These are phyloP conservation scores for Uria aalge DNA, from an alignment of 2,113 vertebrate genomes.

Conservation along the genomic window DNA sequence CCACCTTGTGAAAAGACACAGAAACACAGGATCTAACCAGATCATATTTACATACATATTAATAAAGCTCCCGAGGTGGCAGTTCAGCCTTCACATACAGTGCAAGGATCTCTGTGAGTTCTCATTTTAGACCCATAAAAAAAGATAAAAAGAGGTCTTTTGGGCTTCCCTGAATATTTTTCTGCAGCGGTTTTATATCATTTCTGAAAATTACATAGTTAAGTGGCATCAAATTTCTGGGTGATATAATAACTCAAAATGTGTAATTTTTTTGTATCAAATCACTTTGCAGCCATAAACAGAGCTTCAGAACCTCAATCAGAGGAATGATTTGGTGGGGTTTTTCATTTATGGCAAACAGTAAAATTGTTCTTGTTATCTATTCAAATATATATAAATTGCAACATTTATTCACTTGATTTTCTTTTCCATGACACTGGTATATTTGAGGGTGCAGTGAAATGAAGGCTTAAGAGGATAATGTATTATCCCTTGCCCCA, in stretches of 20 bases:
- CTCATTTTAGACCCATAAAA: conserved; percentile 60
- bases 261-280: conserved; percentile 25
- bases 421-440: not conserved
- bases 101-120: conserved; percentile 41
- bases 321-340: conserved; percentile 6
- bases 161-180: conserved; percentile 51
- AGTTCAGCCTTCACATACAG: conserved; percentile 26
- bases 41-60: conserved; percentile 49
- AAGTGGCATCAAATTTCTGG: conserved; percentile 66
- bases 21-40: conserved; percentile 6
- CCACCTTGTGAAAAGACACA: conserved; percentile 40
- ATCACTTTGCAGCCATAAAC: conserved; percentile 50
- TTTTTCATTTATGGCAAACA: conserved; percentile 38
- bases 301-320: conserved; percentile 47
- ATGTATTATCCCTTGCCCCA: not conserved
- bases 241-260: conserved; percentile 42
- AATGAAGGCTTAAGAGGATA: not conserved
- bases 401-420: conserved; percentile 25
- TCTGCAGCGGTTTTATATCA: conserved; percentile 49
- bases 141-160: conserved; percentile 60
- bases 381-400: conserved; percentile 49
- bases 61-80: conserved; percentile 50
- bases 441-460: not conserved
- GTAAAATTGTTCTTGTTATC: conserved; percentile 58
- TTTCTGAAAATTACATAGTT: conserved; percentile 67